A percentile compares a stretch with the other conserved stretches of the same genome.
These are phyloP conservation scores for Aphelinus certus DNA, from an alignment of 1,140 invertebrate species.

Conservation along the genomic window DNA sequence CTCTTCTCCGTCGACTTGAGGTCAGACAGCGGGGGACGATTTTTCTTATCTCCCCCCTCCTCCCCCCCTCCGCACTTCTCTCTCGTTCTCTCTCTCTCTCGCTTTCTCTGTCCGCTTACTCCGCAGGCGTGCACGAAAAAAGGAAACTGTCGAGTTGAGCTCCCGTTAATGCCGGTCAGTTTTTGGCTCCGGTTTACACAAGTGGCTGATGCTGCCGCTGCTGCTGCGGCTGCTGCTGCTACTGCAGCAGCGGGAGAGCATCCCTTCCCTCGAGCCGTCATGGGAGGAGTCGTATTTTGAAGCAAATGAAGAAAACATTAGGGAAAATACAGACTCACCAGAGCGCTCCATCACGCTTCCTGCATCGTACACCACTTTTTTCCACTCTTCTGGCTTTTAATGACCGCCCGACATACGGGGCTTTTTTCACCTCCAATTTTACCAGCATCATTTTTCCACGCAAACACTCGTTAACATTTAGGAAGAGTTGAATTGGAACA, in stretches of 20 bases:
- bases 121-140: not conserved
- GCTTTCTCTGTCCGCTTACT: too few relatives aligned
- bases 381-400: not conserved
- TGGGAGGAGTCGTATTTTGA: constrained; percentile 14
- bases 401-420: not conserved
- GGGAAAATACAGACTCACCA: constrained; percentile 7
- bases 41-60: constrained; percentile 23
- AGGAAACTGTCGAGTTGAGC: not conserved
- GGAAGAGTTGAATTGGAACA: too few relatives aligned
- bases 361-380: constrained; percentile 1
- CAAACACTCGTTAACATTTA: too few relatives aligned
- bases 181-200: constrained; percentile 45
- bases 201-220: constrained; percentile 20
- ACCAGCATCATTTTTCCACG: too few relatives aligned
- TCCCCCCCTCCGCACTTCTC: too few relatives aligned
- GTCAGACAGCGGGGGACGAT: constrained; percentile 1
- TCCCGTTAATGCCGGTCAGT: constrained; percentile 35
- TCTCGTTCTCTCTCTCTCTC: too few relatives aligned
- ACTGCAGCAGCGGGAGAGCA: not conserved
- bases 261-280: too few relatives aligned
- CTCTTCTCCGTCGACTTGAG: constrained; percentile 6
- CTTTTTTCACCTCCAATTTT: too few relatives aligned
- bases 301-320: constrained; percentile 21
- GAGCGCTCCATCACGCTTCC: not conserved
- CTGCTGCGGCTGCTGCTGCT: constrained; percentile 5